These are phyloP conservation scores for Formica aserva DNA, from an alignment of 2,888 invertebrate species.

Conservation along the genomic window DNA sequence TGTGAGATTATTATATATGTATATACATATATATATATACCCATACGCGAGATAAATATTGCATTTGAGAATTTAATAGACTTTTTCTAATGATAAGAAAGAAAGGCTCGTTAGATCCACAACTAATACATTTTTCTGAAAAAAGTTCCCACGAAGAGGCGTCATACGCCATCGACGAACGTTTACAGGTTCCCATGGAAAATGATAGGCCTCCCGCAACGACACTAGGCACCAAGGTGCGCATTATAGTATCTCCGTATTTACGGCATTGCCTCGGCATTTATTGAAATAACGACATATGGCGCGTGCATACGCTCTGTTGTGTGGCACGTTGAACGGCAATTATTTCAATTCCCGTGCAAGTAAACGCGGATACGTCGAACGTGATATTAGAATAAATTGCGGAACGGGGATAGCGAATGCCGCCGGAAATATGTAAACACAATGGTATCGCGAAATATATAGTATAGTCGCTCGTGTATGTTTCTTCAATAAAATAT, in stretches of 20 bases:
- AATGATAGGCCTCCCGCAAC: conserved; percentile 78
- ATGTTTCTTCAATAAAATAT: conserved; percentile 28
- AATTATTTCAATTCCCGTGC: conserved; percentile 41
- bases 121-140: background rate
- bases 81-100: background rate
- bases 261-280: conserved; percentile 59
- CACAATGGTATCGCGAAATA: background rate
- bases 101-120: background rate
- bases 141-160: conserved; percentile 73
- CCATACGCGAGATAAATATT: background rate
- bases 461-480: background rate
- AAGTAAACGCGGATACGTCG: conserved; percentile 36
- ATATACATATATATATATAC: background rate
- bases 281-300: conserved; percentile 66
- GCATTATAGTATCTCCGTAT: conserved; percentile 71
- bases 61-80: background rate
- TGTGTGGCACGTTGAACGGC: background rate
- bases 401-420: conserved; percentile 15
- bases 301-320: conserved; percentile 35
- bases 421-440: conserved; percentile 26
- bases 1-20: background rate
- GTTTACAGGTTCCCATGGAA: conserved; percentile 74
- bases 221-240: conserved; percentile 65
- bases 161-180: conserved; percentile 61
- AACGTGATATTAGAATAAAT: conserved; percentile 49